Evolutionary conservation across 2,888 invertebrate genomes (phyloP).

Genomic region (Taphrorychus bicolor): DNA sequence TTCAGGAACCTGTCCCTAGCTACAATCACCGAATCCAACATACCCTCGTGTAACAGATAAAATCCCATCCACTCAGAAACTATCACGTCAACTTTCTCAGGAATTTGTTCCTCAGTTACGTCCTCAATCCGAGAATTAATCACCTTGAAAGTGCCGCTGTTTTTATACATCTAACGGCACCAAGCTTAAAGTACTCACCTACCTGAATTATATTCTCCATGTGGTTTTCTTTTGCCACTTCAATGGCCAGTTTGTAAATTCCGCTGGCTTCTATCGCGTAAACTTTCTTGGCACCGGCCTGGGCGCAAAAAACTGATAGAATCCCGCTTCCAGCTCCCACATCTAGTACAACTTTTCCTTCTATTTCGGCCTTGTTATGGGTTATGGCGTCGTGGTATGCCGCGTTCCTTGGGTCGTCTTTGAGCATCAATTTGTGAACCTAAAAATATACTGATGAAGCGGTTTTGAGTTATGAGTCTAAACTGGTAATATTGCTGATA

Average conservation of each 20-base stretch:
- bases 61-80: conserved; percentile 99
- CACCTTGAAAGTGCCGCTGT: conserved; percentile 62
- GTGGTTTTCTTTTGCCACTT: conserved; percentile 75
- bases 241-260: conserved; percentile 69
- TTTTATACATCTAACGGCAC: neutral
- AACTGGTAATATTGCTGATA: no score
- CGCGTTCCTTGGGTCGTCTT: conserved; percentile 76
- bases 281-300: conserved; percentile 88
- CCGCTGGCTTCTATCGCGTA: conserved; percentile 86
- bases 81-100: conserved; percentile 83
- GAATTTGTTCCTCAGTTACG: conserved; percentile 63
- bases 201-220: conserved; percentile 72
- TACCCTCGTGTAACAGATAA: conserved; percentile 92
- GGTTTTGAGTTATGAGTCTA: no score
- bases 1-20: conserved; percentile 84
- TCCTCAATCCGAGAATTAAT: conserved; percentile 82
- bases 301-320: conserved; percentile 86
- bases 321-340: conserved; percentile 90
- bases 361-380: conserved; percentile 69
- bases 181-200: conserved; percentile 42
- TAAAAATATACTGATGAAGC: conserved; percentile 57
- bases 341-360: conserved; percentile 83
- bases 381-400: conserved; percentile 84
- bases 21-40: conserved; percentile 87
- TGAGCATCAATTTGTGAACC: conserved; percentile 83